These are phyloP conservation scores for Smutsia temminckii DNA, from an alignment of 2,797 vertebrate genomes.

Conservation along the genomic window DNA sequence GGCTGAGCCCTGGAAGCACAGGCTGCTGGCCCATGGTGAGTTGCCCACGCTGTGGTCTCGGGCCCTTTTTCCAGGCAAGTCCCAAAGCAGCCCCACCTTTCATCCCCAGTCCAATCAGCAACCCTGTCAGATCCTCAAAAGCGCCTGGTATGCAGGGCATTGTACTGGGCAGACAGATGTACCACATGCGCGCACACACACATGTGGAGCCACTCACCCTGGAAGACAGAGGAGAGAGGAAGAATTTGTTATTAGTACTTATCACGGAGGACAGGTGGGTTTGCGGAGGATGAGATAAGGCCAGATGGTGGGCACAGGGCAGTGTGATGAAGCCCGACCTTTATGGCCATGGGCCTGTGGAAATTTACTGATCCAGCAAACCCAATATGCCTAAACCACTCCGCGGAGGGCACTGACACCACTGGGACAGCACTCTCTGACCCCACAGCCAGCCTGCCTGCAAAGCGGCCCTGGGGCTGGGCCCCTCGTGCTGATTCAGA, in stretches of 20 bases:
- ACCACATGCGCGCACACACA: background rate
- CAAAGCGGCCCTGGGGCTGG: background rate
- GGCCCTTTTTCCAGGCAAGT: background rate
- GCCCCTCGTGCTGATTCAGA: background rate
- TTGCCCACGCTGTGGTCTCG: background rate
- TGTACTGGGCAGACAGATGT: background rate
- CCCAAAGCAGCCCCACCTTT: background rate
- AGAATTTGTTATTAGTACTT: constrained; percentile 50
- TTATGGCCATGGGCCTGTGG: constrained; percentile 52
- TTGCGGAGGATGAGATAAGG: constrained; percentile 58
- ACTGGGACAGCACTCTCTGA: background rate
- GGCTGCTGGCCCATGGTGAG: background rate
- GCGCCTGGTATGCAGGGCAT: background rate
- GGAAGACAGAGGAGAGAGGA: background rate
- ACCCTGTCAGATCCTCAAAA: background rate
- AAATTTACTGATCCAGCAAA: constrained; percentile 75
- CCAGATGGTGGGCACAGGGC: background rate
- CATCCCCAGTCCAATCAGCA: background rate
- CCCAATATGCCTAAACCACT: constrained; percentile 57
- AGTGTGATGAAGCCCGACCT: constrained; percentile 23
- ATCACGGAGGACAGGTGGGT: constrained; percentile 65
- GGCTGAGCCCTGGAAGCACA: background rate
- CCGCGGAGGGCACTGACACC: background rate
- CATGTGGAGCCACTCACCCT: background rate
- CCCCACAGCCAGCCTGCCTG: background rate